Conservation (phyloP, 2,797 vertebrate genomes). For the Pipistrellus pygmaeus region DNA sequence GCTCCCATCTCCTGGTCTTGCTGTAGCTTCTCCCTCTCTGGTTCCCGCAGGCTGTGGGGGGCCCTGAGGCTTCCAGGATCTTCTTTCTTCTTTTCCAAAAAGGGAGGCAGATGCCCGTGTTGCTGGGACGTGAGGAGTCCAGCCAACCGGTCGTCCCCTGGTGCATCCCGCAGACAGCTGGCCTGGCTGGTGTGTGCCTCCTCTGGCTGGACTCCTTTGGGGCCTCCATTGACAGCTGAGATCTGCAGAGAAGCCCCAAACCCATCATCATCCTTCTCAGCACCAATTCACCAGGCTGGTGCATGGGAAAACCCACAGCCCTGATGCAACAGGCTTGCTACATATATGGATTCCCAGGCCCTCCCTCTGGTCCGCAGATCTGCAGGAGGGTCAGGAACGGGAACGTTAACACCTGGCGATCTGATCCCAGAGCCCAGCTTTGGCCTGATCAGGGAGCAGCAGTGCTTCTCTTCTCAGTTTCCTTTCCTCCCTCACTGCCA, state of each 20-base stretch:
- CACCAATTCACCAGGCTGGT: neutral
- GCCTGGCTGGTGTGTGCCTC: neutral
- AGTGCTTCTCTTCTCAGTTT: neutral
- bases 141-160: neutral
- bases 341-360: neutral
- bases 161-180: neutral
- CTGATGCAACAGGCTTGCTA: neutral
- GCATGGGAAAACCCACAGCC: neutral
- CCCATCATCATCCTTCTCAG: neutral
- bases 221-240: neutral
- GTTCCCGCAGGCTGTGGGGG: neutral
- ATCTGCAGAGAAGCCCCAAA: slow-evolving; percentile 61
- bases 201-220: neutral
- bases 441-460: neutral
- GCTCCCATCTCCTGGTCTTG: slow-evolving; percentile 27
- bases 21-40: neutral
- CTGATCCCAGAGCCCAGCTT: neutral
- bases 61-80: neutral
- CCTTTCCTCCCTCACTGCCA: neutral
- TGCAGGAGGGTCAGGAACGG: neutral
- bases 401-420: neutral
- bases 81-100: slow-evolving; percentile 62
- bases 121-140: neutral
- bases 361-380: neutral
- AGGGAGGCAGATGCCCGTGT: neutral